Conservation (phyloP, 2,888 invertebrate species). For the Drosophila tripunctata region DNA sequence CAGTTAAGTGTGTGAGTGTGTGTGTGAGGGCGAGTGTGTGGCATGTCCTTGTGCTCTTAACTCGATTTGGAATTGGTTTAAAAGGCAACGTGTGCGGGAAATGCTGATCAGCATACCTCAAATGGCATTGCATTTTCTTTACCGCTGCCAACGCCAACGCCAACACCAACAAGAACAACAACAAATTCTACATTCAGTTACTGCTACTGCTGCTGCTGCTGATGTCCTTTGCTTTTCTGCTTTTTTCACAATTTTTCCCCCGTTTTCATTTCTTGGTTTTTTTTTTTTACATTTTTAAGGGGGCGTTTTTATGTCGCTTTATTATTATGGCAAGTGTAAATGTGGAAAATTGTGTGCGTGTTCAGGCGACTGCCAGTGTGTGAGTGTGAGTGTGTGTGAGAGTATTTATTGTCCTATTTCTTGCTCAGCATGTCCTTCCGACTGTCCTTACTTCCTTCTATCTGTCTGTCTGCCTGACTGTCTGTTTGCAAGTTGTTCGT, state of each 20-base stretch:
- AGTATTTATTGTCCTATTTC: slow-evolving; percentile 63
- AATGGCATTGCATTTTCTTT: slow-evolving; percentile 55
- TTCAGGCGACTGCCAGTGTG: slow-evolving; percentile 16
- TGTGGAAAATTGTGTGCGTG: slow-evolving; percentile 66
- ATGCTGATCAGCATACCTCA: slow-evolving; percentile 73
- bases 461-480: slow-evolving; percentile 12
- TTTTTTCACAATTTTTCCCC: slow-evolving; percentile 13
- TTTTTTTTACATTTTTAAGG: neutral
- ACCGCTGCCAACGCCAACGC: slow-evolving; percentile 40
- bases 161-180: slow-evolving; percentile 51
- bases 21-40: slow-evolving; percentile 11
- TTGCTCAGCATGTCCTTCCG: slow-evolving; percentile 26
- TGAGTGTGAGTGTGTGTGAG: slow-evolving; percentile 27
- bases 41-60: slow-evolving; percentile 67
- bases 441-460: slow-evolving; percentile 5
- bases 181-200: slow-evolving; percentile 48
- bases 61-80: slow-evolving; percentile 77
- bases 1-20: slow-evolving; percentile 1
- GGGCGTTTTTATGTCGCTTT: slow-evolving; percentile 59
- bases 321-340: slow-evolving; percentile 78
- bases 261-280: neutral
- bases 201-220: slow-evolving; percentile 21
- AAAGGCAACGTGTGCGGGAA: slow-evolving; percentile 66
- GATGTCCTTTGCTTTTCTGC: slow-evolving; percentile 8
- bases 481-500: slow-evolving; percentile 27